Conservation (phyloP, 1,140 invertebrate species). For the Bombus consobrinus region DNA sequence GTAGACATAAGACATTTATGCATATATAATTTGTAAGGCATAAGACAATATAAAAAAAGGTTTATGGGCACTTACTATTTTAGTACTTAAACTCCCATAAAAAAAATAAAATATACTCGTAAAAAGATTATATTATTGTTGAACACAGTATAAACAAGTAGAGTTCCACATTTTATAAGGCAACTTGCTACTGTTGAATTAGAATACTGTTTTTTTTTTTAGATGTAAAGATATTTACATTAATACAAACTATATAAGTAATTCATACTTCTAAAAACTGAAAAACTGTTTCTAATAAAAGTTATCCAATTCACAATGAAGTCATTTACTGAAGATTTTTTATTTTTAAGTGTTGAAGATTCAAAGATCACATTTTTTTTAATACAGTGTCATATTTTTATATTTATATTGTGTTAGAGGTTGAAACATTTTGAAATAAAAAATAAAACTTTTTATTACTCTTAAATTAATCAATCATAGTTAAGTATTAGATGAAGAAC, state of each 20-base stretch:
- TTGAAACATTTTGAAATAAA: background rate
- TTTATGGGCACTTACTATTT: conserved; percentile 33
- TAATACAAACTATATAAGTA: background rate
- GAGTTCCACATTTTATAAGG: conserved; percentile 17
- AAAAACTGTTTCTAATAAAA: conserved; percentile 2
- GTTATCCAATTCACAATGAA: background rate
- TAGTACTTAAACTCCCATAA: conserved; percentile 23
- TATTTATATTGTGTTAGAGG: conserved; percentile 23
- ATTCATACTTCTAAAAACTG: background rate
- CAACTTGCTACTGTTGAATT: conserved; percentile 12
- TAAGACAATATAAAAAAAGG: conserved; percentile 68
- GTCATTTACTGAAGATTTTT: background rate
- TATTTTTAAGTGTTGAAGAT: background rate
- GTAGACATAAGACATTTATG: conserved; percentile 51
- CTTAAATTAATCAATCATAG: background rate
- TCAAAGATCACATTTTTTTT: background rate
- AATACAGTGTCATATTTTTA: conserved; percentile 23
- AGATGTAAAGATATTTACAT: background rate
- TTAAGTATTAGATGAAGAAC: background rate
- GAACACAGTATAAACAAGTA: background rate
- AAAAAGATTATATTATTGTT: conserved; percentile 23
- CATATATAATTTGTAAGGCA: conserved; percentile 60
- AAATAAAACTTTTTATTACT: conserved; percentile 6
- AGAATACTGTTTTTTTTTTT: background rate
- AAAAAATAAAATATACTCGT: background rate